Evolutionary conservation across 2,888 invertebrate species (phyloP).

Genomic region (Spodoptera picta): DNA sequence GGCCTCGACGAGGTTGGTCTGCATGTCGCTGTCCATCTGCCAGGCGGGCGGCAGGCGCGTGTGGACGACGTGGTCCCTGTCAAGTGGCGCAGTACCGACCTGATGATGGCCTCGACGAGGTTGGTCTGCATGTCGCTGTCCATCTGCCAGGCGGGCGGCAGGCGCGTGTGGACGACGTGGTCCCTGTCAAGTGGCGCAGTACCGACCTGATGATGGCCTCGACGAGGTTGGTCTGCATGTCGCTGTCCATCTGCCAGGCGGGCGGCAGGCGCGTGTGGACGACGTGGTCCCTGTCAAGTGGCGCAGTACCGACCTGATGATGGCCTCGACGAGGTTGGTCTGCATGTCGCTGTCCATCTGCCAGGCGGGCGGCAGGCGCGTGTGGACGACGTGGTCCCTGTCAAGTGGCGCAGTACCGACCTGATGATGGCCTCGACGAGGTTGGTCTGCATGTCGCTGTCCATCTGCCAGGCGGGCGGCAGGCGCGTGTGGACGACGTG

Average conservation of each 20-base stretch:
- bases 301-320: conserved; percentile 88
- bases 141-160: conserved; percentile 93
- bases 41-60: conserved; percentile 88
- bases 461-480: conserved; percentile 96
- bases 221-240: conserved; percentile 97
- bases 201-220: conserved; percentile 94
- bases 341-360: conserved; percentile 97
- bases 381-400: conserved; percentile 96
- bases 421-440: conserved; percentile 97
- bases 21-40: conserved; percentile 96
- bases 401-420: conserved; percentile 63
- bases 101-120: conserved; percentile 97
- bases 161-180: too few relatives aligned
- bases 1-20: conserved; percentile 97
- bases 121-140: conserved; percentile 97
- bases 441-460: conserved; percentile 96
- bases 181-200: not conserved
- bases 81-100: conserved; percentile 83
- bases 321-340: conserved; percentile 97
- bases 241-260: conserved; percentile 96
- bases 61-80: too few relatives aligned
- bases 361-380: conserved; percentile 95
- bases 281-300: conserved; percentile 93
- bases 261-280: conserved; percentile 95
- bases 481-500: conserved; percentile 97